These are phyloP conservation scores for Melanotaenia pygmaea DNA, from an alignment of 2,797 vertebrate genomes.

Conservation along the genomic window DNA sequence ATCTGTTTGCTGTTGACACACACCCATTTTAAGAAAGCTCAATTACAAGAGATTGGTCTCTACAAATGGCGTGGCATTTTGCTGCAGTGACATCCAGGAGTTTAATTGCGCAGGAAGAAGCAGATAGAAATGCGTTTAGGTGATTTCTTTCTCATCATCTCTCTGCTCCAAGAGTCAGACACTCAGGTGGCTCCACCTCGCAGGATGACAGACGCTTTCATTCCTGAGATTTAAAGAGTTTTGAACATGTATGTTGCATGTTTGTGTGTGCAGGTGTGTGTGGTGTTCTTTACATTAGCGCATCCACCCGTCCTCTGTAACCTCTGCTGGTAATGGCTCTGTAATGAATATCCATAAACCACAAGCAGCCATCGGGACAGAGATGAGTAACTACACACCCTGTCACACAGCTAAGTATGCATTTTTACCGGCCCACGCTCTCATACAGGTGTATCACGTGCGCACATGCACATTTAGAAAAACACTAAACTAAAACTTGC, in stretches of 20 bases:
- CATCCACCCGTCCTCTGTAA: conserved; percentile 71
- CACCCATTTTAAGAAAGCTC: conserved; percentile 63
- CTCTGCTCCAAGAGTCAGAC: conserved; percentile 15
- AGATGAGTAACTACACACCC: conserved; percentile 2
- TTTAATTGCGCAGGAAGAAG: conserved; percentile 49
- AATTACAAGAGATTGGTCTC: conserved; percentile 39
- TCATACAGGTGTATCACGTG: conserved; percentile 21
- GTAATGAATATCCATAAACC: conserved; percentile 80
- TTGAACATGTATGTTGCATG: conserved; percentile 20
- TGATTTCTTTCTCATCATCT: conserved; percentile 69
- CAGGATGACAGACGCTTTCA: conserved; percentile 68
- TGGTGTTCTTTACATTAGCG: conserved; percentile 60
- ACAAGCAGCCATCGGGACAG: conserved; percentile 66
- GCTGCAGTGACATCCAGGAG: conserved; percentile 30
- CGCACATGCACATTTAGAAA: neutral
- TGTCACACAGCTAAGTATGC: conserved; percentile 18
- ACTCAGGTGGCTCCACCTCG: conserved; percentile 49
- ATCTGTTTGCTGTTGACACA: conserved; percentile 5
- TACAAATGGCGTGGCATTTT: conserved; percentile 16
- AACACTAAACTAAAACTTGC: conserved; percentile 1
- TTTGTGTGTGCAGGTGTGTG: neutral
- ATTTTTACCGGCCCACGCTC: conserved; percentile 3
- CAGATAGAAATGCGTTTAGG: conserved; percentile 42
- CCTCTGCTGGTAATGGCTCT: conserved; percentile 76
- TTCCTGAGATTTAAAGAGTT: conserved; percentile 58